A percentile compares a stretch with the other conserved stretches of the same genome.
Conservation (phyloP, 2,797 vertebrate genomes). For the Falco peregrinus region DNA sequence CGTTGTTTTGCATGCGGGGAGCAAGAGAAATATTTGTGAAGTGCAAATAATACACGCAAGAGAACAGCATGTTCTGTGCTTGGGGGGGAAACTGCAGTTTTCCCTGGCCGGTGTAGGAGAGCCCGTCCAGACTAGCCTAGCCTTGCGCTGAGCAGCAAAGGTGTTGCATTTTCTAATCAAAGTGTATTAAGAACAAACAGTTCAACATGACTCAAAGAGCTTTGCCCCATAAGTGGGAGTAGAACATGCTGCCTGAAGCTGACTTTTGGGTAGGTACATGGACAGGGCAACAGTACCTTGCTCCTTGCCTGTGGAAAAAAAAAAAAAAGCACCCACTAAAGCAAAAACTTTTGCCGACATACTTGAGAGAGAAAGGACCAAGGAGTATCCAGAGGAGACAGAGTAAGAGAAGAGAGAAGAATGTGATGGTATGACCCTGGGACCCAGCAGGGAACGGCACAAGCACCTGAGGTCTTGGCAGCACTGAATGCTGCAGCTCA, state of each 20-base stretch:
- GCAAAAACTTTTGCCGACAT: not conserved
- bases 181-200: not conserved
- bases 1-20: not conserved
- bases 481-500: not conserved
- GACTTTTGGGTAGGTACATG: not conserved
- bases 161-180: not conserved
- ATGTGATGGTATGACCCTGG: not conserved
- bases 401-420: not conserved
- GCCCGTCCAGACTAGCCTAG: not conserved
- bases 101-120: accelerated
- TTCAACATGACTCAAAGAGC: not conserved
- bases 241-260: not conserved
- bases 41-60: not conserved
- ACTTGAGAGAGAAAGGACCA: not conserved
- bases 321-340: not conserved
- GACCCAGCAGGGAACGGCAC: not conserved
- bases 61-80: not conserved
- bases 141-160: not conserved
- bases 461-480: not conserved
- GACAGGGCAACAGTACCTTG: not conserved
- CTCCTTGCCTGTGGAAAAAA: not conserved
- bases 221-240: accelerated
- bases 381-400: not conserved
- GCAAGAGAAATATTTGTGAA: not conserved
- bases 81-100: not conserved